phyloP scores from a whole-genome alignment of 2,888 invertebrate genomes.

The Smittia aterrima region DNA sequence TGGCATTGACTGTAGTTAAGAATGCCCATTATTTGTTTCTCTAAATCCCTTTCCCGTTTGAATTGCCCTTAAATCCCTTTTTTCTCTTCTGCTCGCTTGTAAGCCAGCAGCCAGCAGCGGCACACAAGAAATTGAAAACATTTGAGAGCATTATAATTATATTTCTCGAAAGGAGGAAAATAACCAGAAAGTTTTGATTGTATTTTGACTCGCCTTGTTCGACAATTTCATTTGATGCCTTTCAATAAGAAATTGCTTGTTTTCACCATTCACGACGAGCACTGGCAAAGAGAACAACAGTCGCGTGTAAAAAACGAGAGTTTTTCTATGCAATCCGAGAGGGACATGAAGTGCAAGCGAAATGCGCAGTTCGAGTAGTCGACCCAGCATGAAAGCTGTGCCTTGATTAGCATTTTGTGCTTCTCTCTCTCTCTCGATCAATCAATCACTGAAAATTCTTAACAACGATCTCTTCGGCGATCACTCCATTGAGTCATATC shows the following conservation, averaged over 20 bases:
- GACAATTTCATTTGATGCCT: neutral
- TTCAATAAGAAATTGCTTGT: neutral
- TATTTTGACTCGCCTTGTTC: constrained; percentile 16
- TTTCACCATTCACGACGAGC: neutral
- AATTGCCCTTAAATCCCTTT: constrained; percentile 11
- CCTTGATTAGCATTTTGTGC: constrained; percentile 21
- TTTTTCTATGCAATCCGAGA: too few species aligned
- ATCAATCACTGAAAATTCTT: neutral
- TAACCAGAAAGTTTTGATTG: neutral
- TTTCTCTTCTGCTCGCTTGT: neutral
- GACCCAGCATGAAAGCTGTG: constrained; percentile 33
- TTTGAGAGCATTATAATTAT: constrained; percentile 12
- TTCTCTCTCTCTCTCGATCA: constrained; percentile 4
- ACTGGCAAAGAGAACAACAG: constrained; percentile 23
- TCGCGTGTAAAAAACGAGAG: constrained; percentile 31
- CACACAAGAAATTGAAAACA: neutral
- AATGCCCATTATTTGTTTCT: constrained; percentile 2
- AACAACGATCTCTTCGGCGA: too few species aligned
- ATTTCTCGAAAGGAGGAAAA: neutral
- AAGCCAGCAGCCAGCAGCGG: neutral
- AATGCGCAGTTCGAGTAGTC: constrained; percentile 40
- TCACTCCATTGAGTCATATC: constrained; percentile 20
- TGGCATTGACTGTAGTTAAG: constrained; percentile 5
- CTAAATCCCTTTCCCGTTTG: constrained; percentile 2
- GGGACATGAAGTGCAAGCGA: constrained; percentile 15